A percentile compares a stretch with the other conserved stretches of the same genome.
phyloP scores from a whole-genome alignment of 2,113 vertebrate genomes.

The Picathartes gymnocephalus region DNA sequence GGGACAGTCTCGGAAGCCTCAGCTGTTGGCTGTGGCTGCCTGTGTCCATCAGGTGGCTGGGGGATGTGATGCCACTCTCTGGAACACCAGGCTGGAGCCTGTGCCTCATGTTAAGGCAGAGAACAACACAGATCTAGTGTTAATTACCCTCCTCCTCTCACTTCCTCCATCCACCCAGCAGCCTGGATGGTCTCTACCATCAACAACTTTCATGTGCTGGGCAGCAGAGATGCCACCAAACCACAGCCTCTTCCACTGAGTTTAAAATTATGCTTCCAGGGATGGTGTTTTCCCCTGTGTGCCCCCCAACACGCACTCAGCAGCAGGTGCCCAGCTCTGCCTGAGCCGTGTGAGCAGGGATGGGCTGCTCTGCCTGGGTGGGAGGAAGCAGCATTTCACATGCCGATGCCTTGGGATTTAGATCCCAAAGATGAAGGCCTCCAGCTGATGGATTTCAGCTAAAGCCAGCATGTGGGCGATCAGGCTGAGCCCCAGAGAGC shows the following conservation, averaged over 20 bases:
- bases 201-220: neutral
- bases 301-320: fast-evolving
- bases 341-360: neutral
- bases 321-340: neutral
- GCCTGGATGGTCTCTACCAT: neutral
- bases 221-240: neutral
- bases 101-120: neutral
- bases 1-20: neutral
- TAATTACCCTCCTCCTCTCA: neutral
- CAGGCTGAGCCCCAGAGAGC: neutral
- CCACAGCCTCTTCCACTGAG: neutral
- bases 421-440: neutral
- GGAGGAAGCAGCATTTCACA: neutral
- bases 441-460: neutral
- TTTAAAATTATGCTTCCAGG: neutral
- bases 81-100: neutral
- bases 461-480: neutral
- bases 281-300: neutral
- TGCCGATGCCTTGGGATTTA: neutral
- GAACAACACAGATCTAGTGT: neutral
- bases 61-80: neutral
- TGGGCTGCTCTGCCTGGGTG: neutral
- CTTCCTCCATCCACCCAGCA: neutral
- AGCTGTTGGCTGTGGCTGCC: neutral
- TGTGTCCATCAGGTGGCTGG: neutral